Evolutionary conservation across 2,113 vertebrate species (phyloP), one percentile per base, ranked within the genome.

Genomic region (Baryphthengus martii): DNA sequence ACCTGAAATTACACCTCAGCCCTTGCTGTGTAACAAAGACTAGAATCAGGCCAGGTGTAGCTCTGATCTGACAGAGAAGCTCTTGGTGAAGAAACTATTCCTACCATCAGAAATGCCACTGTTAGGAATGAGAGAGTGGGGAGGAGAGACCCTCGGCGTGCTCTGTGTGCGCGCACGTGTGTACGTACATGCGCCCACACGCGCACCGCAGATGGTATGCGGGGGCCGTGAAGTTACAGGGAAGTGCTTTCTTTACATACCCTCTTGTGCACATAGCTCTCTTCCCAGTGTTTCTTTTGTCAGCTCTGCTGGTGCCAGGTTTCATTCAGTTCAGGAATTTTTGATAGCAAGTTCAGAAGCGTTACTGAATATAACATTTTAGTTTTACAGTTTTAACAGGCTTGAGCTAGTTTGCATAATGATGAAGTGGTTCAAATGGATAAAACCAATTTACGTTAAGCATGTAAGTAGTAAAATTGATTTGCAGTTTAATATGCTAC

Each of bases 231-330:
- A 44, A 56, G 23, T 21, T 29, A 25, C 13, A 55, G 66, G 40
- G 67, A 65, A 44, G 2, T 13, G 18, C 37, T 80, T 74, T 28
- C 42, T 66, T 63, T 50, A 29, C 0, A 0, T 39, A 29, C 33
- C 11, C 24, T 79, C 13, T 35, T 40, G 5, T 18, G 35, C 59
- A 19, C 10, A 0, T 29, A 1, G 9, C 26, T 35, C 12, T 1
- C 0, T 67, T 75, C 28, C 6, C 19, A 1, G 11, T 24, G 40
- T 59, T 79, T 65, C 31, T 90, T 33, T 71, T 70, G 72, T 80
- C 25, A 2, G 25, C 59, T 73, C 15, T 44, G 49, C 52, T 61
- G 63, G 17, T 44, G 70, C 42, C 37, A 16, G 31, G 3, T 74
- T 25, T 28, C 20, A 9, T 28, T 56, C 42, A 39, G 13, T 19